phyloP scores from a whole-genome alignment of 2,797 vertebrate species.

The Chrosomus eos region DNA sequence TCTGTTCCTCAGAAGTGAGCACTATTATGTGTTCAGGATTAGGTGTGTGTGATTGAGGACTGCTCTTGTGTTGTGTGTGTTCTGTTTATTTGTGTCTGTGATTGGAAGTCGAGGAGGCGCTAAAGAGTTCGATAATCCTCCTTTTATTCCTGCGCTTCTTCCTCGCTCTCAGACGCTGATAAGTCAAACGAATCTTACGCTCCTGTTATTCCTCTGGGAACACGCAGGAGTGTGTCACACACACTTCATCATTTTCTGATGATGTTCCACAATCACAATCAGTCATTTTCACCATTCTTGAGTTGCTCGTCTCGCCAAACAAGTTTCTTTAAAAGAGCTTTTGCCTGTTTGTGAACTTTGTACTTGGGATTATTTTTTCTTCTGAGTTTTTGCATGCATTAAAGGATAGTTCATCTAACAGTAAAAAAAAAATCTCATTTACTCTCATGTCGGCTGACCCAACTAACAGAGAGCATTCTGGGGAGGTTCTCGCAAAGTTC shows the following conservation, averaged over 20 bases:
- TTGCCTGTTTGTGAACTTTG: background rate
- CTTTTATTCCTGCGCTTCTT: slow-evolving; percentile 80
- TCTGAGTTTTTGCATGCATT: background rate
- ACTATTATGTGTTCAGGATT: slow-evolving; percentile 65
- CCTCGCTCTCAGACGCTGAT: slow-evolving; percentile 75
- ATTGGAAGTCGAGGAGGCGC: slow-evolving; percentile 67
- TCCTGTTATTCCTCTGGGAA: slow-evolving; percentile 13
- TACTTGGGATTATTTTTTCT: background rate
- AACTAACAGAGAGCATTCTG: background rate
- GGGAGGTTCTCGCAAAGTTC: background rate
- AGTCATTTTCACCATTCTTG: background rate
- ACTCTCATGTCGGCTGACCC: background rate
- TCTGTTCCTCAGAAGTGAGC: slow-evolving; percentile 62
- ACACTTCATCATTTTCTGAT: background rate
- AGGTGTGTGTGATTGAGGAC: slow-evolving; percentile 57
- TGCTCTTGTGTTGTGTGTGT: slow-evolving; percentile 60
- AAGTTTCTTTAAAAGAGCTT: slow-evolving; percentile 7
- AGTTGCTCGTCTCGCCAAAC: background rate
- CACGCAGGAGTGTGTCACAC: background rate
- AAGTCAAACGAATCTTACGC: slow-evolving; percentile 68
- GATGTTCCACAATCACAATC: slow-evolving; percentile 13
- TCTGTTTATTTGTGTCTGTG: slow-evolving; percentile 78
- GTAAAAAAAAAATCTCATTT: background rate
- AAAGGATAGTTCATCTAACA: background rate
- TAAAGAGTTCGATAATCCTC: slow-evolving; percentile 79